These are phyloP conservation scores for Eufriesea mexicana DNA, from an alignment of 1,140 invertebrate genomes.

Conservation along the genomic window DNA sequence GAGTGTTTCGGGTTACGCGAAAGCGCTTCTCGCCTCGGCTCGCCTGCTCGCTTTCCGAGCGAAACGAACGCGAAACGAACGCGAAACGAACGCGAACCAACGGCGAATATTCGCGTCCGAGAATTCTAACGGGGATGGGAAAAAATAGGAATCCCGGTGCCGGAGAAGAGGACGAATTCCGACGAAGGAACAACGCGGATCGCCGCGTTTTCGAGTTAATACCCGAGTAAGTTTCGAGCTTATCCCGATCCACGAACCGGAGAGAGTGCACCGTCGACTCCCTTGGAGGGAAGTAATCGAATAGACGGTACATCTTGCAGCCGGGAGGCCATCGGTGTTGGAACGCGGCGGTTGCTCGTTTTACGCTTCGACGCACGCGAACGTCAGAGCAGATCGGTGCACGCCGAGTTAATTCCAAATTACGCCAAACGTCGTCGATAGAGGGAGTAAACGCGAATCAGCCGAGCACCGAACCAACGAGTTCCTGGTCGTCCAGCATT, in stretches of 20 bases:
- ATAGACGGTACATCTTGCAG: conserved; percentile 45
- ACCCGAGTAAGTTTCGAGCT: background rate
- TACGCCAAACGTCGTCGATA: background rate
- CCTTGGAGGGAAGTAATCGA: conserved; percentile 41
- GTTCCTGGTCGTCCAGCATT: background rate
- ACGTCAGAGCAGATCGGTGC: conserved; percentile 26
- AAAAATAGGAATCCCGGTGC: background rate
- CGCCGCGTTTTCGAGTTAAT: conserved; percentile 1
- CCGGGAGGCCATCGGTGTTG: conserved; percentile 45
- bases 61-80: background rate
- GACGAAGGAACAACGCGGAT: background rate
- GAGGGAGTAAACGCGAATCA: background rate
- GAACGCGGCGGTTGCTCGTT: conserved; percentile 51
- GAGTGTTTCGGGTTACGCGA: background rate
- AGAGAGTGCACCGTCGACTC: background rate
- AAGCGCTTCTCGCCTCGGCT: background rate
- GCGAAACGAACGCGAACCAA: background rate
- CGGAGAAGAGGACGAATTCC: too few relatives aligned
- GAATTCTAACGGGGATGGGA: background rate
- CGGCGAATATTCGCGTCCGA: background rate
- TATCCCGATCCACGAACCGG: background rate
- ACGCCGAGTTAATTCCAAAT: conserved; percentile 32
- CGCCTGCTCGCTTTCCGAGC: background rate
- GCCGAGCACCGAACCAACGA: background rate
- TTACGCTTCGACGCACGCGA: conserved; percentile 53